Conservation (phyloP, 1,140 invertebrate genomes). For the Xylocopa sonorina region DNA sequence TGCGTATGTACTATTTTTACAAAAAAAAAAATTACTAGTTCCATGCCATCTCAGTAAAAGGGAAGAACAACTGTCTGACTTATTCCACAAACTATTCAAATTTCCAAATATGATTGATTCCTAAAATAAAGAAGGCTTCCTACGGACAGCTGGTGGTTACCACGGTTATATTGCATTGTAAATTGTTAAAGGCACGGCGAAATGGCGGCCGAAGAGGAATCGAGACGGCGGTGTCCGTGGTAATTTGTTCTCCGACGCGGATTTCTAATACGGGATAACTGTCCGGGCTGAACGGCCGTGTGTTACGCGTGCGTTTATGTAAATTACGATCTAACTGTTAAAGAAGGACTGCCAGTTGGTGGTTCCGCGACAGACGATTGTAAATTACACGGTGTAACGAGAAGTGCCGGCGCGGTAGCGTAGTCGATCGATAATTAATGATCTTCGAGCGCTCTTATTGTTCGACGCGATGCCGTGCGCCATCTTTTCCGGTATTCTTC, state of each 20-base stretch:
- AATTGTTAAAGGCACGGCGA: conserved; percentile 23
- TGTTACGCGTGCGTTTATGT: conserved; percentile 33
- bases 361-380: not conserved
- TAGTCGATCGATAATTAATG: conserved; percentile 9
- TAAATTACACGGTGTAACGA: conserved; percentile 37
- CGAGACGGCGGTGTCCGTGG: not conserved
- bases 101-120: not conserved
- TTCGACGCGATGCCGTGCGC: too few species aligned
- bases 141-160: conserved; percentile 15
- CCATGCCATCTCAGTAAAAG: too few species aligned
- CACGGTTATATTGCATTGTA: conserved; percentile 16
- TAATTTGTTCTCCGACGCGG: conserved; percentile 14
- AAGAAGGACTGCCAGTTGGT: conserved; percentile 17
- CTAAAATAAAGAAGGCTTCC: not conserved
- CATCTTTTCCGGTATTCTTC: too few species aligned
- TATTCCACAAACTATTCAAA: not conserved
- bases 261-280: conserved; percentile 39
- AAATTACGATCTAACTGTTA: conserved; percentile 50
- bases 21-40: too few species aligned
- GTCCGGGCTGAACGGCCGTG: not conserved
- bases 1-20: too few species aligned
- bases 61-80: not conserved
- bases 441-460: too few species aligned
- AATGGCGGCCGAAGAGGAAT: not conserved
- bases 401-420: not conserved